Percentiles rank a stretch among this genome's conserved stretches.
Conservation (phyloP, 2,113 vertebrate genomes). For the Siniperca chuatsi region DNA sequence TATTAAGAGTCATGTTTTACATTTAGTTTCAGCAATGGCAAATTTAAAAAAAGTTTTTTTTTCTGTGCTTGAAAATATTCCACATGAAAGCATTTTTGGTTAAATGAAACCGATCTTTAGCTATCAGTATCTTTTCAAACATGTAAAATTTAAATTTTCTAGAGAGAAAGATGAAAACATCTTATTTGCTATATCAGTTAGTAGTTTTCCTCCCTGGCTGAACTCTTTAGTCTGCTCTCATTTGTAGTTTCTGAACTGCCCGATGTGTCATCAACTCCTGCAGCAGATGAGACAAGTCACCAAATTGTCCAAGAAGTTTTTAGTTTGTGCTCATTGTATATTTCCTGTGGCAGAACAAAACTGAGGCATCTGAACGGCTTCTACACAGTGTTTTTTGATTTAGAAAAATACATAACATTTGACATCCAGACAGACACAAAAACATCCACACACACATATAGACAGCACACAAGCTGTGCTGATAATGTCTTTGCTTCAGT, state of each 20-base stretch:
- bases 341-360: neutral
- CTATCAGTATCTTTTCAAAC: no score
- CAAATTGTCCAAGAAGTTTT: neutral
- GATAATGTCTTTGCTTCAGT: neutral
- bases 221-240: neutral
- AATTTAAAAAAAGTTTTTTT: no score
- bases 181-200: neutral
- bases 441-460: neutral
- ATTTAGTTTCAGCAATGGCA: neutral
- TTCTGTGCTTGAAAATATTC: no score
- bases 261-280: neutral
- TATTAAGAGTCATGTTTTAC: neutral
- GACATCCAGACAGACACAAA: neutral
- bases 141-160: no score
- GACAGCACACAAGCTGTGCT: neutral
- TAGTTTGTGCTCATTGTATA: neutral
- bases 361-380: neutral
- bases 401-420: conserved; percentile 1
- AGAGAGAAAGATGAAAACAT: no score
- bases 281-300: neutral
- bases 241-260: neutral
- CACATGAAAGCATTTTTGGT: no score
- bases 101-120: no score
- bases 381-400: neutral
- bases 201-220: neutral